Percentiles rank a stretch among this genome's conserved stretches.
Conservation (phyloP, 2,888 invertebrate genomes). For the Rhamphomyia laevipes region DNA sequence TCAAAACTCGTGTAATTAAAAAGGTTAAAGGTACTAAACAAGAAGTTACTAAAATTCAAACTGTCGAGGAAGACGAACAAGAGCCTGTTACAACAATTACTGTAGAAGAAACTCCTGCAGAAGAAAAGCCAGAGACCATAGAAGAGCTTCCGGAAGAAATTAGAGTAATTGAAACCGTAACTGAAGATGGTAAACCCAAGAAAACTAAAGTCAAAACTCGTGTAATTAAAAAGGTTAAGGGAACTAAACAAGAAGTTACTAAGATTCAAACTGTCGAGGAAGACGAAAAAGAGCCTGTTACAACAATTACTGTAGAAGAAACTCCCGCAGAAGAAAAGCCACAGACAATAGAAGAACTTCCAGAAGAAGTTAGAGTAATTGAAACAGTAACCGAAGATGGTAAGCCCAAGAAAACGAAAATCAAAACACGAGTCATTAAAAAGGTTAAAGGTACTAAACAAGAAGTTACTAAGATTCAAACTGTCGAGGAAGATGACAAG, state of each 20-base stretch:
- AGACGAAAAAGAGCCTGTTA: slow-evolving; percentile 29
- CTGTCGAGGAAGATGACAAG: slow-evolving; percentile 34
- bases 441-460: slow-evolving; percentile 21
- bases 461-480: slow-evolving; percentile 33
- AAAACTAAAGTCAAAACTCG: slow-evolving; percentile 23
- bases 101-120: slow-evolving; percentile 19
- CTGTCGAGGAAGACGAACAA: slow-evolving; percentile 29
- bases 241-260: slow-evolving; percentile 30
- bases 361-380: slow-evolving; percentile 16
- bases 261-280: slow-evolving; percentile 33
- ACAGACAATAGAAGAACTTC: slow-evolving; percentile 16
- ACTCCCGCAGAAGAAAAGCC: slow-evolving; percentile 11
- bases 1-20: slow-evolving; percentile 27
- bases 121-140: slow-evolving; percentile 21
- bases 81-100: slow-evolving; percentile 14
- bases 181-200: slow-evolving; percentile 22
- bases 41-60: slow-evolving; percentile 26
- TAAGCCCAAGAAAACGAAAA: slow-evolving; percentile 23
- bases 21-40: slow-evolving; percentile 25
- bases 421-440: slow-evolving; percentile 29
- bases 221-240: slow-evolving; percentile 29
- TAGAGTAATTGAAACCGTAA: slow-evolving; percentile 12
- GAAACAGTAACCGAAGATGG: slow-evolving; percentile 14
- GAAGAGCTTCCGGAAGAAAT: slow-evolving; percentile 16
- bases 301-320: slow-evolving; percentile 21